Evolutionary conservation across 2,888 invertebrate genomes (phyloP).

Genomic region (Diadegma fenestrale): DNA sequence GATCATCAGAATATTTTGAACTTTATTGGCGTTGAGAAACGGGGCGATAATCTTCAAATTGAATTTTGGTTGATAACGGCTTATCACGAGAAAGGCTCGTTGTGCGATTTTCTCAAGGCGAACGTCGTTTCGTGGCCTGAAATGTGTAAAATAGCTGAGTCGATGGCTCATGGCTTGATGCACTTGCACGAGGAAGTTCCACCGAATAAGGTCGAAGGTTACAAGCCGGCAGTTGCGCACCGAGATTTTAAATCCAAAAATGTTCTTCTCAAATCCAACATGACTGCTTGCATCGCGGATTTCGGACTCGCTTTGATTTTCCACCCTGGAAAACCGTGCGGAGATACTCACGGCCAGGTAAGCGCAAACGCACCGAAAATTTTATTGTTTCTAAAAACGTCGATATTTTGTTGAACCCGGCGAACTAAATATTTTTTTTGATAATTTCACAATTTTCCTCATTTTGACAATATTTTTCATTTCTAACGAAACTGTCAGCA

Average conservation of each 20-base stretch:
- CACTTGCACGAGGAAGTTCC: slow-evolving; percentile 97
- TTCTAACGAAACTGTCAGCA: too few relatives aligned
- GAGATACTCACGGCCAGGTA: slow-evolving; percentile 97
- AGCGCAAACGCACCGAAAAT: too few relatives aligned
- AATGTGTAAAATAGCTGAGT: slow-evolving; percentile 93
- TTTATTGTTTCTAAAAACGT: too few relatives aligned
- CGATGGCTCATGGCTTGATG: slow-evolving; percentile 95
- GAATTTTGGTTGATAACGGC: slow-evolving; percentile 98
- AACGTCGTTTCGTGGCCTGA: slow-evolving; percentile 96
- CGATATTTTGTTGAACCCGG: too few relatives aligned
- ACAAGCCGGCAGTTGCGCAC: slow-evolving; percentile 98
- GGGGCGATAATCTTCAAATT: slow-evolving; percentile 93
- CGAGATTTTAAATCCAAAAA: slow-evolving; percentile 99
- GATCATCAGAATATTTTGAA: slow-evolving; percentile 95
- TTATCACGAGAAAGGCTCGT: slow-evolving; percentile 96
- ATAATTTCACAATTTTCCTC: too few relatives aligned
- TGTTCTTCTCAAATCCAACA: slow-evolving; percentile 95
- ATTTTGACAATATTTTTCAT: too few relatives aligned
- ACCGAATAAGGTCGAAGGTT: slow-evolving; percentile 88
- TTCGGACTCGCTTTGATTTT: slow-evolving; percentile 98
- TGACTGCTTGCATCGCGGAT: slow-evolving; percentile 98
- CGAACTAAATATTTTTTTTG: too few relatives aligned
- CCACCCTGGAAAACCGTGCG: slow-evolving; percentile 94
- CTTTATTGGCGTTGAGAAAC: slow-evolving; percentile 96
- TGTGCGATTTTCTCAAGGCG: slow-evolving; percentile 97